Evolutionary conservation across 1,140 invertebrate species (phyloP), one percentile per base, ranked within the genome.

Genomic region (Maniola jurtina): DNA sequence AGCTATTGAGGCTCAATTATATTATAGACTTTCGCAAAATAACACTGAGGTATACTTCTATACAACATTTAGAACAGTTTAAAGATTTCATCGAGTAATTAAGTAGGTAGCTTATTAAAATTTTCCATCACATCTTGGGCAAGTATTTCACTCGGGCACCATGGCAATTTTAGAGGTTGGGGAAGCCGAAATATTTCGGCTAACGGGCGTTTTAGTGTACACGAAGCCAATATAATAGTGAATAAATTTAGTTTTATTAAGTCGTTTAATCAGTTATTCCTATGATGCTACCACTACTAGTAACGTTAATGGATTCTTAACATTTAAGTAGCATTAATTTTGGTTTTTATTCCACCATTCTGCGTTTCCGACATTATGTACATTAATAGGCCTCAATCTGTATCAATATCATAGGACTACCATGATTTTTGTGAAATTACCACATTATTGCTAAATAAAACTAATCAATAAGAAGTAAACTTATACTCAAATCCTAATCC

Each of bases 191-290:
- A 57, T 57, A 57, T 38, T 57, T 57, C 35, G 34, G n/a, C 15
- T 57, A 40, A 33, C 36, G 55, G 55, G 34, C 35, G 0, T 15
- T 38, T 38, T 38, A 57, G 55, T 57, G 25, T 57, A 57, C 55
- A 38, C 8, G 52, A 38, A 16, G 55, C 11, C 34, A 57, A 14
- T 14, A 57, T 57, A 38, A 57, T 57, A 15, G 55, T 57, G 55
- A 57, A 57, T 57, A 57, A 57, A 57, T 57, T 57, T 57, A 10
- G 5, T 57, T 57, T 57, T 57, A 57, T 57, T 57, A 57, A 57
- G 36, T 38, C 15, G 55, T 57, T 57, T 57, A 57, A 57, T 57
- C 34, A 40, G 55, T 38, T 55, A 55, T 55, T 34, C 55, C 35
- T 16, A 36, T 57, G 7, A 7, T 38, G 40, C 38, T 57, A n/a